A percentile compares a stretch with the other conserved stretches of the same genome.
These are phyloP conservation scores for Mellivora capensis DNA, from an alignment of 2,113 vertebrate species.

Conservation along the genomic window DNA sequence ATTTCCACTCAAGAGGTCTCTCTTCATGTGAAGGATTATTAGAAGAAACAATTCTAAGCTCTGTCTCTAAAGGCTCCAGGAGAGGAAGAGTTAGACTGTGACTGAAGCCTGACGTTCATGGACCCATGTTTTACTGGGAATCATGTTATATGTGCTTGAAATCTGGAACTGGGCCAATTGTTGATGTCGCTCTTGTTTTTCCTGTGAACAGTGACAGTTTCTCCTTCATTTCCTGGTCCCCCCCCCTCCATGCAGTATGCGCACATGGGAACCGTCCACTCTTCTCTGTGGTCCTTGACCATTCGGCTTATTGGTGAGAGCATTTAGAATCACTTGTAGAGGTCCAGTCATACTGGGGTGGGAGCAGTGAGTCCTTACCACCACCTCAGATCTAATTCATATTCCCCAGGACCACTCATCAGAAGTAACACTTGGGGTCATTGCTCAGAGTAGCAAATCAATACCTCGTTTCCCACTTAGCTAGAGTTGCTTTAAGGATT, in stretches of 20 bases:
- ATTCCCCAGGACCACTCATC: neutral
- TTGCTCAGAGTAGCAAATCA: neutral
- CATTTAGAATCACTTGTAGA: neutral
- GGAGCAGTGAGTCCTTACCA: neutral
- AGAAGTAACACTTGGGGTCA: neutral
- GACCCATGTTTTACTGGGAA: neutral
- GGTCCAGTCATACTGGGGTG: neutral
- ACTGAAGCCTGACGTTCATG: neutral
- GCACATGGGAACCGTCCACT: neutral
- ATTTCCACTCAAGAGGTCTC: neutral
- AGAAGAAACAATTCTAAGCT: neutral
- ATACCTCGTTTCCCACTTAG: neutral
- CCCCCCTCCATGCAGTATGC: neutral
- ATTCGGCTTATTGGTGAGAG: neutral
- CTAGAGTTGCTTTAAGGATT: neutral
- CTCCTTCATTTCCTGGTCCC: neutral
- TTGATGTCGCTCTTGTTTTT: neutral
- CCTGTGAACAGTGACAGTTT: neutral
- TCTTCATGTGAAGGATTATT: neutral
- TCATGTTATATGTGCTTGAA: neutral
- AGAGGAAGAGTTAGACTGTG: neutral
- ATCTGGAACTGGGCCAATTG: neutral
- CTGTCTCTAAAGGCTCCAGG: neutral
- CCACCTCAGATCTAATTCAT: neutral
- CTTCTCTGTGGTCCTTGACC: neutral